phyloP scores from a whole-genome alignment of 53 echinoderm and acorn worm genomes.

The Apostichopus leukothele region DNA sequence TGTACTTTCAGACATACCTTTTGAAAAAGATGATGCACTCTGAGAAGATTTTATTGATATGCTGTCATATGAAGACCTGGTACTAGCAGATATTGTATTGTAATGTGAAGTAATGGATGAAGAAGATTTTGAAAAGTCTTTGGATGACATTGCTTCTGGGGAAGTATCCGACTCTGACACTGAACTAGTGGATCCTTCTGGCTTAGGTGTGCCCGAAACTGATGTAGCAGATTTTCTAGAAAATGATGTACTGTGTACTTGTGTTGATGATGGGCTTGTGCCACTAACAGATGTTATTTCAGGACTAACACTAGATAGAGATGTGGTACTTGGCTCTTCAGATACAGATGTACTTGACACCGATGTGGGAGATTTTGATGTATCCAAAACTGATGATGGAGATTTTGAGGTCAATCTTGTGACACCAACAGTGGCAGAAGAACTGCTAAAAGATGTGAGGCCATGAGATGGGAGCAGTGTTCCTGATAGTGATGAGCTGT shows the following conservation, averaged over 20 bases:
- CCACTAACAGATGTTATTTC: background rate
- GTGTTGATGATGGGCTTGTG: background rate
- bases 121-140: too few relatives aligned
- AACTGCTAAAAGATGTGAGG: too few relatives aligned
- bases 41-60: too few relatives aligned
- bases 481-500: background rate
- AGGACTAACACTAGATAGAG: background rate
- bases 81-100: too few relatives aligned
- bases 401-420: too few relatives aligned
- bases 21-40: background rate
- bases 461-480: background rate
- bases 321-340: background rate
- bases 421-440: too few relatives aligned
- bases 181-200: too few relatives aligned
- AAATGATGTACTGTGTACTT: background rate
- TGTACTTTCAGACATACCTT: background rate
- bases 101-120: too few relatives aligned
- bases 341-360: slow-evolving; percentile 22
- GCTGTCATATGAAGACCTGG: too few relatives aligned
- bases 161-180: too few relatives aligned
- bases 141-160: too few relatives aligned
- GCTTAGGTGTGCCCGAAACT: background rate
- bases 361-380: slow-evolving; percentile 36
- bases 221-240: background rate
- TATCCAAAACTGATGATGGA: slow-evolving; percentile 37